Evolutionary conservation across 2,797 vertebrate genomes (phyloP).

Genomic region (Meriones psammophilus): DNA sequence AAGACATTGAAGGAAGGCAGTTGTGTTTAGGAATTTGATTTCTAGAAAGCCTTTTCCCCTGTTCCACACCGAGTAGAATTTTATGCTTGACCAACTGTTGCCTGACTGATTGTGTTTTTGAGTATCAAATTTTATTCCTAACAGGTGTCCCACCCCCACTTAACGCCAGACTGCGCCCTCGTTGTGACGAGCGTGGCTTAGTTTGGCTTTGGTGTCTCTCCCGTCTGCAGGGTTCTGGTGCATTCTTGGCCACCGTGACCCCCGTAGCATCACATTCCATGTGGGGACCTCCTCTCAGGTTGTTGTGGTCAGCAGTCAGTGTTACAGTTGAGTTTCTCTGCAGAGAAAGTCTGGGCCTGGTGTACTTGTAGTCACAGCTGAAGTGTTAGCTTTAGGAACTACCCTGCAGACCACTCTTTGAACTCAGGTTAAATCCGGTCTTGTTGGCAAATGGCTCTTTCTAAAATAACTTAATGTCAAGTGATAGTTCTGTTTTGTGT

Average conservation of each 20-base stretch:
- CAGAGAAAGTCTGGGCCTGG: not conserved
- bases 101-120: constrained; percentile 59
- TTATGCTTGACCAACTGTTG: constrained; percentile 76
- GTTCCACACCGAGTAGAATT: not conserved
- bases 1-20: constrained; percentile 42
- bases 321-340: not conserved
- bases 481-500: constrained; percentile 55
- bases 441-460: not conserved
- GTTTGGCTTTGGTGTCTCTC: constrained; percentile 66
- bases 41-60: constrained; percentile 71
- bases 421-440: not conserved
- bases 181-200: constrained; percentile 60
- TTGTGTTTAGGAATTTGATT: constrained; percentile 78
- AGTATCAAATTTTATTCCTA: constrained; percentile 73
- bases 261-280: not conserved
- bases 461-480: constrained; percentile 31
- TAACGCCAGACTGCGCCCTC: constrained; percentile 56
- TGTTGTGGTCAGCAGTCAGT: constrained; percentile 6
- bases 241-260: not conserved
- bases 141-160: constrained; percentile 71
- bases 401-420: not conserved
- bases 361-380: not conserved
- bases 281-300: not conserved
- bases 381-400: constrained; percentile 14
- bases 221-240: not conserved